Base-by-base conservation (phyloP, 2,797 vertebrate genomes). In the Buphagus erythrorhynchus region DNA sequence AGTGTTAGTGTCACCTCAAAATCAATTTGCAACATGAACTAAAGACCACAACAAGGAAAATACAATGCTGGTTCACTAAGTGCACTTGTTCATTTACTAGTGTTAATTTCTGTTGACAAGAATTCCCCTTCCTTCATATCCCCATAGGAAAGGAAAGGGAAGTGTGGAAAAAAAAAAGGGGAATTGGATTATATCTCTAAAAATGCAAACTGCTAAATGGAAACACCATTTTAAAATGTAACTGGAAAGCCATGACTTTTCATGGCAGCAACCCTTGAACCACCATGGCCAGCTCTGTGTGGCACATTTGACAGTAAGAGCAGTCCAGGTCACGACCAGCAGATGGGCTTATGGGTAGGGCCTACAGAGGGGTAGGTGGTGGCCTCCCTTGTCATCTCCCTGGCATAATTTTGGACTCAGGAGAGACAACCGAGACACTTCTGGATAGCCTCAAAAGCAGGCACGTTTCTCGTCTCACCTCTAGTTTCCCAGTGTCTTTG, bases 1-100 rank as follows among this genome's bases (percentile, higher is more conserved):
- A 29, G n/a, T 54, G 35, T 75, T 68, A 57, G 33, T 90, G 92
- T 93, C 92, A 83, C 87, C 92, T 95, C 80, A 79, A 75, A 89
- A 91, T 93, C 89, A 79, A 79, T 93, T 88, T 95, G 79, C 36
- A 61, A 55, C 20, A 17, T 74, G 65, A 97, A 75, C 25, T 13
- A 78, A 95, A 95, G 95, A 90, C 78, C 86, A 35, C 83, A 95
- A 89, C 81, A 80, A 90, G 87, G 46, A 75, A 86, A 77, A 91
- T 40, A 63, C 36, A 74, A 6, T 59, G 69, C 93, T 79, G 80
- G 42, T 69, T 97, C 43, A 62, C n/a, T 14, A 51, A 48, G 59
- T 87, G 51, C 55, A 38, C 49, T 46, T 78, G 49, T 68, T 96
- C 26, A 8, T 75, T 82, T 68, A 51, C 48, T 42, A 21, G 1